Percentiles rank a stretch among this genome's conserved stretches.
phyloP scores from a whole-genome alignment of 2,888 invertebrate genomes.

The Drosophila paramelanica region DNA sequence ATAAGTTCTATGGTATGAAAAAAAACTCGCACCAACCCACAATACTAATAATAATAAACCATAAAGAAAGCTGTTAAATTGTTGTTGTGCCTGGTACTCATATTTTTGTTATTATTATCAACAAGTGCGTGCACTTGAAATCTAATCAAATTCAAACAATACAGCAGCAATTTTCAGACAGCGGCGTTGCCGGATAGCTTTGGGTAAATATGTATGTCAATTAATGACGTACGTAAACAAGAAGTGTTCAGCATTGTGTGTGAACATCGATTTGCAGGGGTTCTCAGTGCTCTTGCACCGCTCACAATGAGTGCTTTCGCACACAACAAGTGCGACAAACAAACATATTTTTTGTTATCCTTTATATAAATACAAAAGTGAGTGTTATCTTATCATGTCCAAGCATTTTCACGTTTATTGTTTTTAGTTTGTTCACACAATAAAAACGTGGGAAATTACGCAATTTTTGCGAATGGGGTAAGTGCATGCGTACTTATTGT shows the following conservation, averaged over 20 bases:
- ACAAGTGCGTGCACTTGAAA: conserved; percentile 52
- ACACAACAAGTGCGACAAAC: not conserved
- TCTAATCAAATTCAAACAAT: conserved; percentile 52
- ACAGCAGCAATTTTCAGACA: conserved; percentile 2
- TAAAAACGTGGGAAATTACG: too few species aligned
- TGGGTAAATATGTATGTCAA: not conserved
- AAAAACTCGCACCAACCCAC: conserved; percentile 39
- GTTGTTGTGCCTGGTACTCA: conserved; percentile 25
- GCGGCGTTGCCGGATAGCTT: conserved; percentile 14
- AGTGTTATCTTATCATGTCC: too few species aligned
- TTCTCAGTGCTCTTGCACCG: not conserved
- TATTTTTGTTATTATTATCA: conserved; percentile 25
- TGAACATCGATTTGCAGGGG: not conserved
- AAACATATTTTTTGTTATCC: too few species aligned
- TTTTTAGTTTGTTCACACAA: too few species aligned
- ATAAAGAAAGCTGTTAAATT: conserved; percentile 30
- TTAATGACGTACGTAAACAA: not conserved
- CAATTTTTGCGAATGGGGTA: too few species aligned
- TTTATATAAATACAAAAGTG: too few species aligned
- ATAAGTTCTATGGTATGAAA: not conserved
- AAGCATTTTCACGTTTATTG: too few species aligned
- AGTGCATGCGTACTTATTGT: too few species aligned
- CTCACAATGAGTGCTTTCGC: not conserved
- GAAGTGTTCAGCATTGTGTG: not conserved
- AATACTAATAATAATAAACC: conserved; percentile 23